Percentiles rank a stretch among this genome's conserved stretches.
phyloP scores from a whole-genome alignment of 2,113 vertebrate species.

The Lycaon pictus region DNA sequence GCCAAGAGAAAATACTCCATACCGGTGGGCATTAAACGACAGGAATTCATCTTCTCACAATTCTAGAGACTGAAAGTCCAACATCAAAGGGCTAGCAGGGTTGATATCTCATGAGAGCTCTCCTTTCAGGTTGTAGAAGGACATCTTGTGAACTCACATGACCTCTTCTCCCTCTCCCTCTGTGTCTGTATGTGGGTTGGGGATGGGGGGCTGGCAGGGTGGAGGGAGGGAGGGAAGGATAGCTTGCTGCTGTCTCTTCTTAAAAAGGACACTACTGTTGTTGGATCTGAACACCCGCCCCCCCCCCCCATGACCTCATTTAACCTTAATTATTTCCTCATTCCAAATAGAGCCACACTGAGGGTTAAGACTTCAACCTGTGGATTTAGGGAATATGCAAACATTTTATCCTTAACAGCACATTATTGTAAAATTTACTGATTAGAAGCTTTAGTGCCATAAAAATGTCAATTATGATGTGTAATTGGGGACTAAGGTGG shows the following conservation, averaged over 20 bases:
- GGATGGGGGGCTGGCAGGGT: too few relatives aligned
- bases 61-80: background rate
- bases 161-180: background rate
- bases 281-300: background rate
- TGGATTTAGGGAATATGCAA: background rate
- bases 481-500: background rate
- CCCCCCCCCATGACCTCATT: background rate
- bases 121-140: background rate
- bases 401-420: background rate
- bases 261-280: background rate
- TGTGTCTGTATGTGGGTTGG: background rate
- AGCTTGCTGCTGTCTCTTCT: fast-evolving
- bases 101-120: background rate
- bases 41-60: background rate
- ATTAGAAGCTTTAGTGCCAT: background rate
- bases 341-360: background rate
- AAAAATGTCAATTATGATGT: background rate
- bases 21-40: background rate
- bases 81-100: background rate
- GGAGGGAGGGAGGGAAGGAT: background rate
- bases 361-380: background rate
- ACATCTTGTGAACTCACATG: background rate
- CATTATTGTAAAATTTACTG: background rate
- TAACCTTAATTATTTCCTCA: background rate
- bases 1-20: background rate